phyloP scores from a whole-genome alignment of 2,113 vertebrate species.

The Erpornis zantholeuca region DNA sequence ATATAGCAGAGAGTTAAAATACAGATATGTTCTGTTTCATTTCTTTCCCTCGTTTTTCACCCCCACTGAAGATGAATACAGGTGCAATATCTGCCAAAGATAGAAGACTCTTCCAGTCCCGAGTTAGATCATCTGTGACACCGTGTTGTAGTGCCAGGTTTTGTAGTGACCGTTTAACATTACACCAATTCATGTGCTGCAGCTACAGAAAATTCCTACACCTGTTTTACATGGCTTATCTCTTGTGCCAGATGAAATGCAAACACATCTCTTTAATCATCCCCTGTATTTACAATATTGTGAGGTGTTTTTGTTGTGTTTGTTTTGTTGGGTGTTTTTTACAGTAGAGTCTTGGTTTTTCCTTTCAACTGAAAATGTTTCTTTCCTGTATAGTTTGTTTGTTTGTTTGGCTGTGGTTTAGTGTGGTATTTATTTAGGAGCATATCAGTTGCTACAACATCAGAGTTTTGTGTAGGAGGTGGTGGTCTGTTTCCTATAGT shows the following conservation, averaged over 20 bases:
- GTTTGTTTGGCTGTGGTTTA: background rate
- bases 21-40: background rate
- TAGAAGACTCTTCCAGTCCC: background rate
- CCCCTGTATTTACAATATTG: background rate
- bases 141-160: background rate
- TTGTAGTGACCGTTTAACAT: background rate
- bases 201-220: background rate
- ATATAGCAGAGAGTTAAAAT: background rate
- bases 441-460: background rate
- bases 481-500: background rate
- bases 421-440: background rate
- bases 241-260: background rate
- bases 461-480: background rate
- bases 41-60: background rate
- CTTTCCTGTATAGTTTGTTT: background rate
- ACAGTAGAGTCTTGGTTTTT: background rate
- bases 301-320: background rate
- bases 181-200: background rate
- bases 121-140: background rate
- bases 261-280: background rate
- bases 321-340: background rate
- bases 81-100: background rate
- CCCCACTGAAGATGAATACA: background rate
- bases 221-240: background rate
- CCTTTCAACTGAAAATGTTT: background rate